Conservation (phyloP, 2,888 invertebrate species). For the Meteorus colon region DNA sequence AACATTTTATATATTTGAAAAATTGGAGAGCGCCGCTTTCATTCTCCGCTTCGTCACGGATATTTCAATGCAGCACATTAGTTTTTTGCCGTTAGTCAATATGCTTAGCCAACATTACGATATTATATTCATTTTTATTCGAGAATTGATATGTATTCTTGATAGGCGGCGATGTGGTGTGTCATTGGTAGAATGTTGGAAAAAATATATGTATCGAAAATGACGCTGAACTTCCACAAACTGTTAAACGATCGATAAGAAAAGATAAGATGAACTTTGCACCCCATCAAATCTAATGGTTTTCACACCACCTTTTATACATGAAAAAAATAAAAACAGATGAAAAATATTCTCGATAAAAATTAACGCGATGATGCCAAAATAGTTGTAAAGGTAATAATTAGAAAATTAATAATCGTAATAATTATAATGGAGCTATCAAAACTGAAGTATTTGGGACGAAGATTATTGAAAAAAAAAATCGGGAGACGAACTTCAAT, state of each 20-base stretch:
- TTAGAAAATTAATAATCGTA: constrained; percentile 68
- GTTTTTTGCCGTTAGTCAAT: not conserved
- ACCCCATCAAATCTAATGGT: constrained; percentile 36
- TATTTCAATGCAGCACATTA: not conserved
- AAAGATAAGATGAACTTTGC: constrained; percentile 41
- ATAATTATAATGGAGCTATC: constrained; percentile 63
- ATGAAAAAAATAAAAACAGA: constrained; percentile 19
- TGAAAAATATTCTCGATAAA: constrained; percentile 51
- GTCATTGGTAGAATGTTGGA: constrained; percentile 13
- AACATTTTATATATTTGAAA: not conserved
- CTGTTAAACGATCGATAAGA: constrained; percentile 23
- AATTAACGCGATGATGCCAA: constrained; percentile 70
- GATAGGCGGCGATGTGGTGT: not conserved
- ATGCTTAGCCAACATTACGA: not conserved
- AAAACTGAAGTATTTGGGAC: constrained; percentile 56
- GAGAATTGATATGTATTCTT: not conserved
- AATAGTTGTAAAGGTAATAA: constrained; percentile 71
- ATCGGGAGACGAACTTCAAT: not conserved
- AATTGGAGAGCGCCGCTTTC: not conserved
- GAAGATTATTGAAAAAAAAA: constrained; percentile 42
- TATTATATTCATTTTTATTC: not conserved
- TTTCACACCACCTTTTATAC: constrained; percentile 31
- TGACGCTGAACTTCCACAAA: constrained; percentile 4
- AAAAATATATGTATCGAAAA: constrained; percentile 2
- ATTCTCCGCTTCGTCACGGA: not conserved